phyloP scores from a whole-genome alignment of 1,140 invertebrate genomes.

The Sycobia sp. region DNA sequence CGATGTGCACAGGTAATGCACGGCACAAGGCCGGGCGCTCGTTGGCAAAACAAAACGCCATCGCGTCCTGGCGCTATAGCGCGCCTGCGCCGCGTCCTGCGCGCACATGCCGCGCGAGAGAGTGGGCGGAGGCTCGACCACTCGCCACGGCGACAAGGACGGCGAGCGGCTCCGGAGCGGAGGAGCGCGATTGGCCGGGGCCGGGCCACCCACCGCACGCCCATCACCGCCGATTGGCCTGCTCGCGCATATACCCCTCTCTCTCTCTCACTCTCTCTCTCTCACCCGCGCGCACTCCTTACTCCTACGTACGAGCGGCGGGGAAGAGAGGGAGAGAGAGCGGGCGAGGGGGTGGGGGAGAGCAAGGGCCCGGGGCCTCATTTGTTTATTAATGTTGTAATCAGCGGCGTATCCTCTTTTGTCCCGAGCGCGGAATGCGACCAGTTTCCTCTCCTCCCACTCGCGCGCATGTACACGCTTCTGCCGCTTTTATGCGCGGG shows the following conservation, averaged over 20 bases:
- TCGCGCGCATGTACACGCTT: slow-evolving; percentile 1
- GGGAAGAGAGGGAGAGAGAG: no score
- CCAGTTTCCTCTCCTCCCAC: slow-evolving; percentile 47
- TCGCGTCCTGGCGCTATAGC: no score
- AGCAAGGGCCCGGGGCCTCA: slow-evolving; percentile 54
- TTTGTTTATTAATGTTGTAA: slow-evolving; percentile 65
- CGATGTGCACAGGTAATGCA: background rate
- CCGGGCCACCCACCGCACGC: slow-evolving; percentile 54
- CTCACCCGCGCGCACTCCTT: no score
- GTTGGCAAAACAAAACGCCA: no score
- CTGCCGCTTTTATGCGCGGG: no score
- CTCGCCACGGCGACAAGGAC: background rate
- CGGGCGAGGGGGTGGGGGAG: no score
- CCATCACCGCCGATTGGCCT: slow-evolving; percentile 54
- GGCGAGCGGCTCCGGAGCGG: background rate
- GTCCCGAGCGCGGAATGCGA: slow-evolving; percentile 57
- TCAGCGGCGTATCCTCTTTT: slow-evolving; percentile 59
- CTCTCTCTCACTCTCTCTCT: no score
- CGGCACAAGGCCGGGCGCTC: background rate
- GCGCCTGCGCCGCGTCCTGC: no score
- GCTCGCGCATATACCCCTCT: no score
- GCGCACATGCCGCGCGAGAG: no score
- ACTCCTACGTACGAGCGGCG: no score
- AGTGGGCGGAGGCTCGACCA: slow-evolving; percentile 26
- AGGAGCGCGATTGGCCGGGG: slow-evolving; percentile 47